These are phyloP conservation scores for Mungos mungo DNA, from an alignment of 2,113 vertebrate genomes.

Conservation along the genomic window DNA sequence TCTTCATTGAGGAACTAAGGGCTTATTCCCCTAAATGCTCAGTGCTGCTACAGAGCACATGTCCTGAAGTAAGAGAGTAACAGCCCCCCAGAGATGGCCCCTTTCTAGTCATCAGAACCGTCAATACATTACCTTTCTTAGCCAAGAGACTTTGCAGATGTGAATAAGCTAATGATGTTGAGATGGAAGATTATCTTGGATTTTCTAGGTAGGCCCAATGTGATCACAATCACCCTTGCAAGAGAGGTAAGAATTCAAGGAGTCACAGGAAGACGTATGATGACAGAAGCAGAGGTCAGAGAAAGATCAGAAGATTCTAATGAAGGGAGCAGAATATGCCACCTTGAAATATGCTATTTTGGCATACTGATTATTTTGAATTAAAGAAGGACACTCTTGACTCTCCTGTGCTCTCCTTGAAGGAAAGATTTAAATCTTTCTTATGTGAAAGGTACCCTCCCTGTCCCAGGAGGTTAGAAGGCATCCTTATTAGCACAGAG, in stretches of 20 bases:
- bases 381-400: neutral
- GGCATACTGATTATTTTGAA: neutral
- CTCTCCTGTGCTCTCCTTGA: accelerated
- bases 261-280: neutral
- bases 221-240: neutral
- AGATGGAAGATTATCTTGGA: neutral
- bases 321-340: neutral
- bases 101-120: neutral
- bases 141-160: neutral
- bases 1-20: neutral
- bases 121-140: neutral
- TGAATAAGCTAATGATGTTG: neutral
- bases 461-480: neutral
- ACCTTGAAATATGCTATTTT: neutral
- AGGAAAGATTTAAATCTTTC: neutral
- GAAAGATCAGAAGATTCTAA: neutral
- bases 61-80: neutral
- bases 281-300: neutral
- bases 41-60: neutral
- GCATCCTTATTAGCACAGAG: neutral
- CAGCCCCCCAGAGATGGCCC: neutral
- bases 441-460: neutral
- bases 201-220: neutral
- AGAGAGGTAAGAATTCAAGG: neutral
- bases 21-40: neutral